These are phyloP conservation scores for Magallana ariakensis DNA, from an alignment of 1,140 invertebrate species.

Conservation along the genomic window DNA sequence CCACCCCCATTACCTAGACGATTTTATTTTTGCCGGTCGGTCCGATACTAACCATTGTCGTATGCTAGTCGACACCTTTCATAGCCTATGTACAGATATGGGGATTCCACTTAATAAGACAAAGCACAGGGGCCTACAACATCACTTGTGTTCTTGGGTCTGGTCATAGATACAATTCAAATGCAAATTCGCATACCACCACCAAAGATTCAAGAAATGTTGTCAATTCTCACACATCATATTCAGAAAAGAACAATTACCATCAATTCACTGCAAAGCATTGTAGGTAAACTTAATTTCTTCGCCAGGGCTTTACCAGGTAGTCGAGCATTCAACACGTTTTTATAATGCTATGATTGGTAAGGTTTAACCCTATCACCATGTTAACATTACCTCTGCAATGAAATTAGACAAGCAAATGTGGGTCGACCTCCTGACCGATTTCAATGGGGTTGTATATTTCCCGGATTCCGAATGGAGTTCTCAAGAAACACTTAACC, in stretches of 20 bases:
- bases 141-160: conserved; percentile 29
- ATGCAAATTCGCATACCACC: conserved; percentile 39
- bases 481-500: too few relatives aligned
- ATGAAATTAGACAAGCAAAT: conserved; percentile 40
- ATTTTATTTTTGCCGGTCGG: conserved; percentile 37
- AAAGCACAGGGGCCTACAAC: conserved; percentile 39
- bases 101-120: conserved; percentile 39
- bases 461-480: conserved; percentile 15
- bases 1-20: conserved; percentile 46
- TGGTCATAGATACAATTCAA: conserved; percentile 48
- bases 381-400: conserved; percentile 35
- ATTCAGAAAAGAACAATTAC: conserved; percentile 36
- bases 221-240: background rate
- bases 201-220: background rate
- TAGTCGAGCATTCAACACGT: conserved; percentile 43
- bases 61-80: background rate
- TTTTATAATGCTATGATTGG: conserved; percentile 49
- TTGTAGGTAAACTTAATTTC: conserved; percentile 53
- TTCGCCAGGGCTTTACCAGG: conserved; percentile 31
- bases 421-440: conserved; percentile 39
- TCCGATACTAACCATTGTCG: background rate
- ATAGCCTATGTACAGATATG: conserved; percentile 15
- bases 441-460: conserved; percentile 44
- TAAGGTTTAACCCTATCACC: conserved; percentile 21
- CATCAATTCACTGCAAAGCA: conserved; percentile 40